Evolutionary conservation across 2,113 vertebrate genomes (phyloP), one percentile per base, ranked within the genome.

Genomic region (Equus quagga): DNA sequence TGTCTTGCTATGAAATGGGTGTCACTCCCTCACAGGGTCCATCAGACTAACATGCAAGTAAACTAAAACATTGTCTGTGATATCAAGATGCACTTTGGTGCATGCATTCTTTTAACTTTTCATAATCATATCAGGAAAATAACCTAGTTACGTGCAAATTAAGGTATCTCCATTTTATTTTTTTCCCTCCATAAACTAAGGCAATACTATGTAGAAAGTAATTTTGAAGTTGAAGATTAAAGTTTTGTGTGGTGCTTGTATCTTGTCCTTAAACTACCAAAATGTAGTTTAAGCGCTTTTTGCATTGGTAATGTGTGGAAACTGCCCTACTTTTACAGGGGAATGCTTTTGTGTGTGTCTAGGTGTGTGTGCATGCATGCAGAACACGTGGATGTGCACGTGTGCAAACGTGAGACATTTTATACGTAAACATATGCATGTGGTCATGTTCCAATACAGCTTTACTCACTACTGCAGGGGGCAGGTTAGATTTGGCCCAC

Each of bases 71-170:
- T 58, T 58, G 6, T 44, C 67, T 62, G 6, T 67, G 54, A 69
- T 46, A 69, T 73, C 62, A 62, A 44, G 49, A 84, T 75, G 54
- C 0, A 86, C 15, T 80, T 72, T 88, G 67, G 7, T 87, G 3
- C 4, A 56, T n/a, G 19, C 12, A 79, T 69, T 78, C 51, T 73
- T 95, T 95, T 75, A 49, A 96, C 33, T 75, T 89, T 54, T 60
- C 60, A 93, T 86, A 91, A 95, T 64, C 62, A n/a, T 26, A 89
- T 5, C 36, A 95, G 81, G 70, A 88, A 95, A 96, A 89, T 67
- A 76, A 96, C 80, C n/a, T 84, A 89, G 23, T 64, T 15, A 83
- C 65, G 60, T 62, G 23, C 13, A 92, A 80, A 84, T 89, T 44
- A 62, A 89, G 54, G 4, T 70, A 12, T 67, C 89, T 91, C 33